Evolutionary conservation across 1,140 invertebrate species (phyloP).

Genomic region (Ridgeia piscesae): DNA sequence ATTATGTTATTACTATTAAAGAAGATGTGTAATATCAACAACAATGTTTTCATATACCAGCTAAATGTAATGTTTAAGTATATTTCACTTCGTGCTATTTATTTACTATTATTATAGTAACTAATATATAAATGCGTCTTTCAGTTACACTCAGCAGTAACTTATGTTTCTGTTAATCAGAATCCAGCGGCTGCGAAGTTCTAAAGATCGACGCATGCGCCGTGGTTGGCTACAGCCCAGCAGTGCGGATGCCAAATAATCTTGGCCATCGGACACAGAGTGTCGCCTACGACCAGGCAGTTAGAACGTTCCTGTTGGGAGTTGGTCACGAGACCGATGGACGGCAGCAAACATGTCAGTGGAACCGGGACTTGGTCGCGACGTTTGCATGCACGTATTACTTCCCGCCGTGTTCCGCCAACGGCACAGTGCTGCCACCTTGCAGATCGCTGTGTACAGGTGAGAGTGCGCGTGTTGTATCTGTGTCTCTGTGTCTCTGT

Average conservation of each 20-base stretch:
- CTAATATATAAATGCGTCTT: too few relatives aligned
- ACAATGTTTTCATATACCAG: too few relatives aligned
- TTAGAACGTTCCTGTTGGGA: neutral
- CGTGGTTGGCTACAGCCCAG: neutral
- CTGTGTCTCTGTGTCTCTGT: too few relatives aligned
- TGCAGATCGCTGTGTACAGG: neutral
- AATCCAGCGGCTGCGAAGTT: neutral
- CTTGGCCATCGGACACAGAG: neutral
- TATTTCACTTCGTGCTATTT: too few relatives aligned
- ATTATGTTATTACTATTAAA: too few relatives aligned
- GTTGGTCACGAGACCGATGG: neutral
- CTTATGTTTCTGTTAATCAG: neutral
- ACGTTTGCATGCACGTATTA: neutral
- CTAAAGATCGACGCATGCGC: neutral
- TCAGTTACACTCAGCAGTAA: neutral
- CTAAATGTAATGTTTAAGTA: too few relatives aligned
- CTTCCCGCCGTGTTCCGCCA: neutral
- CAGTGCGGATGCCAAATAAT: neutral
- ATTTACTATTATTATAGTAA: too few relatives aligned
- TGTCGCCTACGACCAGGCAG: neutral
- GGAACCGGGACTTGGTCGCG: neutral
- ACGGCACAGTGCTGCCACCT: neutral
- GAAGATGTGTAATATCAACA: too few relatives aligned
- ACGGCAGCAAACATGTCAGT: neutral
- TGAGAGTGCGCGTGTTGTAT: too few relatives aligned